Evolutionary conservation across 2,888 invertebrate genomes (phyloP), one percentile per base, ranked within the genome.

Genomic region (Melikaiella ostensackeni): DNA sequence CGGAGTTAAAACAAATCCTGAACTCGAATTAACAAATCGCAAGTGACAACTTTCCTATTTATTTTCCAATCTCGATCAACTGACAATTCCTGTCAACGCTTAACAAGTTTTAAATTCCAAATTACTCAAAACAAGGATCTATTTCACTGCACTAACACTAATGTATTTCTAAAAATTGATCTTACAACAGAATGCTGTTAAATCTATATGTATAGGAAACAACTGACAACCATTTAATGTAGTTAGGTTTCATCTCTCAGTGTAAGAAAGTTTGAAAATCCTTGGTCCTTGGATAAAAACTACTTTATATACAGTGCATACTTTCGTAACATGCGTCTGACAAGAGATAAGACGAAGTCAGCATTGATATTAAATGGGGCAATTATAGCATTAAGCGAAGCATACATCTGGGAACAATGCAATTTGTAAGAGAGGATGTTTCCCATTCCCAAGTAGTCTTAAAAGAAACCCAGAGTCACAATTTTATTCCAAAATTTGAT

Each of bases 51-150:
- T 27, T 46, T 66, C 46, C 66, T 66, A 66, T 66, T 66, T 66
- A 66, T 66, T 66, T 66, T 66, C 66, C 66, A 66, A 66, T 46
- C 33, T 63, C 42, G 24, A 66, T 66, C 66, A 5, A 42, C 38
- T 66, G 66, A 66, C 27, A 42, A 66, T 66, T 30, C 27, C 38
- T 21, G 24, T 35, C 35, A n/a, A 21, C 21, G 63, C 21, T 55
- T 55, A 55, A 55, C 55, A 55, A 55, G 55, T 55, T 55, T 55
- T 55, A 55, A 55, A 55, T 21, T 55, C 21, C 11, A 55, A 55
- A 55, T 55, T 21, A 21, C 55, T 21, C 55, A 42, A 77, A 80
- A 80, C 79, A 79, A 77, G 75, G 78, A 77, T 81, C 77, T 80
- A 80, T 81, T 81, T 76, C 78, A 61, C 76, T 62, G 73, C 77